These are phyloP conservation scores for Amblyraja radiata DNA, from an alignment of 2,797 vertebrate genomes.

Conservation along the genomic window DNA sequence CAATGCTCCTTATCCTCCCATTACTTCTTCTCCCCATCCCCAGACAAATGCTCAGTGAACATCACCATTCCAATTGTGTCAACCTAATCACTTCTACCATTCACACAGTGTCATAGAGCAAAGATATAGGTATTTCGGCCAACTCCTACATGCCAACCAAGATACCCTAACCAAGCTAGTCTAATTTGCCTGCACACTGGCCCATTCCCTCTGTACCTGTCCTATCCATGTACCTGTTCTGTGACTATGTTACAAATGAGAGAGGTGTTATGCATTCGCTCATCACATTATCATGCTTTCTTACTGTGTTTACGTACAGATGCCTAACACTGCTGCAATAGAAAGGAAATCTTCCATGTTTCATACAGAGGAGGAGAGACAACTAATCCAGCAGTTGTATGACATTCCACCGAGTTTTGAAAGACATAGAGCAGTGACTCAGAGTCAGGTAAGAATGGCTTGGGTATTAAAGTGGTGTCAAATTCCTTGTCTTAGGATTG, in stretches of 20 bases:
- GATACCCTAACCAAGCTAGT: too few relatives aligned
- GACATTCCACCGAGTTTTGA: slow-evolving; percentile 47
- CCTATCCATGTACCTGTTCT: too few relatives aligned
- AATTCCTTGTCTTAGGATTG: too few relatives aligned
- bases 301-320: slow-evolving; percentile 41
- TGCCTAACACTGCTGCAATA: slow-evolving; percentile 13
- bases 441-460: background rate
- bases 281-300: background rate
- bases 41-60: background rate
- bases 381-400: slow-evolving; percentile 51
- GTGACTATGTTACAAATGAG: background rate
- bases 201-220: too few relatives aligned
- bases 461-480: background rate
- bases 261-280: background rate
- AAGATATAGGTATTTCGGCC: too few relatives aligned
- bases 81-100: background rate
- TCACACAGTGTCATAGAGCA: background rate
- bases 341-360: slow-evolving; percentile 40
- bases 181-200: too few relatives aligned
- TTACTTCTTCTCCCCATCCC: too few relatives aligned
- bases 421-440: slow-evolving; percentile 38
- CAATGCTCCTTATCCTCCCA: background rate
- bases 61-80: background rate
- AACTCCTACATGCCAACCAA: too few relatives aligned
- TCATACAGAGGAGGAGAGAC: slow-evolving; percentile 39